phyloP scores from a whole-genome alignment of 2,113 vertebrate species.

The Poicephalus meyeri region DNA sequence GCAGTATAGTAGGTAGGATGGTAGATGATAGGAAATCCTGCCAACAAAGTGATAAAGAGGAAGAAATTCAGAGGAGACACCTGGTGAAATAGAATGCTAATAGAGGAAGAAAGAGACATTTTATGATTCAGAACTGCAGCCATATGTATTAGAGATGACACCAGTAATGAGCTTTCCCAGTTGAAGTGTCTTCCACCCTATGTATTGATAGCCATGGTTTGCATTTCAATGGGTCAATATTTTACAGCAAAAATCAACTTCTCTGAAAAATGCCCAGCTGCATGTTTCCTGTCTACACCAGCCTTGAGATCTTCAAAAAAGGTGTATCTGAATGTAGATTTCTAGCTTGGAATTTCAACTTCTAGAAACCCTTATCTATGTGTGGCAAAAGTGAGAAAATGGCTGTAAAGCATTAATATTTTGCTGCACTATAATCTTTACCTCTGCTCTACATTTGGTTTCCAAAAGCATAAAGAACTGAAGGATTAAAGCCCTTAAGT shows the following conservation, averaged over 20 bases:
- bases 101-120: background rate
- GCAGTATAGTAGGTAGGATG: background rate
- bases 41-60: background rate
- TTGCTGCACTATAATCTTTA: background rate
- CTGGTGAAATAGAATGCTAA: background rate
- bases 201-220: background rate
- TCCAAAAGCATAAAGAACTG: background rate
- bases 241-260: background rate
- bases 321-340: background rate
- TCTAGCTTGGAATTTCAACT: background rate
- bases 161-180: background rate
- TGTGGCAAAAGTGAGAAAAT: background rate
- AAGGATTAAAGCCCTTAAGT: background rate
- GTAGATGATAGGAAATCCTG: background rate
- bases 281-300: background rate
- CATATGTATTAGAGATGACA: background rate
- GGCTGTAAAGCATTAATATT: background rate
- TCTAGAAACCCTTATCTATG: background rate
- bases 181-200: background rate
- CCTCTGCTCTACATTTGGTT: background rate
- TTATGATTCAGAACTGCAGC: background rate
- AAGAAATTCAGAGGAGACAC: background rate
- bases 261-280: background rate
- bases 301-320: background rate
- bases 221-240: constrained; percentile 1